Percentiles rank a stretch among this genome's conserved stretches.
phyloP scores from a whole-genome alignment of 2,113 vertebrate genomes.

The Fulmarus glacialis region DNA sequence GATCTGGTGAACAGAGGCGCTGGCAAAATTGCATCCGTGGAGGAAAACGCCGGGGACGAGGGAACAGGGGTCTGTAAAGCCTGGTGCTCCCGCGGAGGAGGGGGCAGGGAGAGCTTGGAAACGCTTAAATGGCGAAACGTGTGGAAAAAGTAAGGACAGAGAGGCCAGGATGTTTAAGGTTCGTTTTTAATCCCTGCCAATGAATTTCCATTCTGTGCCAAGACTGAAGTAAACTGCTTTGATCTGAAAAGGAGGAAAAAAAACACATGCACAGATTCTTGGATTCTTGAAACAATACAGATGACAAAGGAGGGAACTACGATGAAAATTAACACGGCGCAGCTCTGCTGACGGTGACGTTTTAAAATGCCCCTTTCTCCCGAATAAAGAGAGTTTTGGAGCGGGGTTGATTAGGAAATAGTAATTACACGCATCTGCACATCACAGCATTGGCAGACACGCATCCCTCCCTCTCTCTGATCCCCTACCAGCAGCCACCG shows the following conservation, averaged over 20 bases:
- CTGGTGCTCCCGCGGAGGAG: not conserved
- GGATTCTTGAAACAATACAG: constrained; percentile 28
- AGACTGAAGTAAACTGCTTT: constrained; percentile 60
- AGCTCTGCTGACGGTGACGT: not conserved
- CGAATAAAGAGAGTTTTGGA: not conserved
- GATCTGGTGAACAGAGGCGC: constrained; percentile 21
- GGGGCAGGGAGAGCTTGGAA: not conserved
- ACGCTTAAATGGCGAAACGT: not conserved
- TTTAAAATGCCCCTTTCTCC: not conserved
- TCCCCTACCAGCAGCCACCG: not conserved
- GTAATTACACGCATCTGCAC: not conserved
- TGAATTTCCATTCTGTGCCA: constrained; percentile 41
- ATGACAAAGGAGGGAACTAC: constrained; percentile 43
- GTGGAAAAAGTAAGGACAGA: constrained; percentile 42
- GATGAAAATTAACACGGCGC: accelerated
- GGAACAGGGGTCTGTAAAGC: not conserved
- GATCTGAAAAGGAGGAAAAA: constrained; percentile 41
- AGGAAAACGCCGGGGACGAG: not conserved
- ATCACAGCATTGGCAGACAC: not conserved
- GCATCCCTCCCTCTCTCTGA: not conserved
- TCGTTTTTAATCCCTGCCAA: constrained; percentile 56
- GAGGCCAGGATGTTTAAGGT: constrained; percentile 57
- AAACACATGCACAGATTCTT: constrained; percentile 13
- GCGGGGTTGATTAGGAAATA: not conserved
- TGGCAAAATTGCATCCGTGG: not conserved